A percentile compares a stretch with the other conserved stretches of the same genome.
Conservation (phyloP, 2,888 invertebrate genomes). For the Drosophila lutescens region DNA sequence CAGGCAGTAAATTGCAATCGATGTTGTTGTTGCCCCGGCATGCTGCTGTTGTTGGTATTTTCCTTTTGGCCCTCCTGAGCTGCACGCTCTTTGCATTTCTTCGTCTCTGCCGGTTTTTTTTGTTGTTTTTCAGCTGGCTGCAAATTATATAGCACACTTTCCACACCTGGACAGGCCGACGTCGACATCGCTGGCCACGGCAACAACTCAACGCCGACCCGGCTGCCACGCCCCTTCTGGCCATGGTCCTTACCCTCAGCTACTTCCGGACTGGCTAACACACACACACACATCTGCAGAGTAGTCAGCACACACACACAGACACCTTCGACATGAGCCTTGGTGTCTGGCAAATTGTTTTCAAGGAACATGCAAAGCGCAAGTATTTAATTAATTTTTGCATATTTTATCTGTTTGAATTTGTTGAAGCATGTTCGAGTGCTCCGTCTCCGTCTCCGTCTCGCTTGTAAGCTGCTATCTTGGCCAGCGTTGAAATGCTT, state of each 20-base stretch:
- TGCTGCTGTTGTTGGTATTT: conserved; percentile 47
- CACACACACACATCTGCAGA: background rate
- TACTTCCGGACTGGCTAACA: conserved; percentile 42
- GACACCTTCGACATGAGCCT: conserved; percentile 81
- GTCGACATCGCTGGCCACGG: conserved; percentile 70
- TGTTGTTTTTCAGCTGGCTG: conserved; percentile 53
- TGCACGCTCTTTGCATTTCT: conserved; percentile 64
- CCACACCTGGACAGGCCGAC: conserved; percentile 79
- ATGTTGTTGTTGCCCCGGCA: conserved; percentile 63
- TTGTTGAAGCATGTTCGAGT: conserved; percentile 79
- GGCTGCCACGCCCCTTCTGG: conserved; percentile 36
- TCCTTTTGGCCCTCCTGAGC: conserved; percentile 43
- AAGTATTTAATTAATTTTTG: conserved; percentile 81
- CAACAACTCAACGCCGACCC: conserved; percentile 68
- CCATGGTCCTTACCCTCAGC: conserved; percentile 38
- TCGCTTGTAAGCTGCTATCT: conserved; percentile 54
- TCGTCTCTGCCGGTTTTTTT: background rate
- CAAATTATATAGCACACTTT: conserved; percentile 80
- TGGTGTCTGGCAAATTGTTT: conserved; percentile 82
- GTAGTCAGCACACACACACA: conserved; percentile 26
- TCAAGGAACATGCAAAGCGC: conserved; percentile 81
- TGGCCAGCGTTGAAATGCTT: conserved; percentile 76
- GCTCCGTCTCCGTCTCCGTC: conserved; percentile 26
- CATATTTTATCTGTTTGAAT: conserved; percentile 82
- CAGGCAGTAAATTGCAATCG: conserved; percentile 82